Evolutionary conservation across 2,113 vertebrate genomes (phyloP).

Genomic region (Cepphus grylle): DNA sequence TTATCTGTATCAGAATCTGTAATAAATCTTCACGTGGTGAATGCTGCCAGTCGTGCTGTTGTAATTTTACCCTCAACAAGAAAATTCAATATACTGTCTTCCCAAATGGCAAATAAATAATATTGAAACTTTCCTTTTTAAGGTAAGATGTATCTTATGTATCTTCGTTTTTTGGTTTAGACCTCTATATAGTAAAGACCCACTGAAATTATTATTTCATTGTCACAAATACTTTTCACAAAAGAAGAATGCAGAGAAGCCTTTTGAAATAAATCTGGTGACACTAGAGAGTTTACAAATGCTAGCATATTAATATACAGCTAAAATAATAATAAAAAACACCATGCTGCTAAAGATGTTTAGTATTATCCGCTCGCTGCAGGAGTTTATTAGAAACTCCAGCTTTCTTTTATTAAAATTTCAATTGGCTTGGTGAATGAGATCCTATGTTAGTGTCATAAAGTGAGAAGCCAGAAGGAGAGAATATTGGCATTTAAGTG

Average conservation of each 20-base stretch:
- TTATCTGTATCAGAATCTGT: neutral
- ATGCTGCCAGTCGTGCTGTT: constrained; percentile 6
- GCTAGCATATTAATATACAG: constrained; percentile 87
- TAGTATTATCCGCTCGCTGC: constrained; percentile 83
- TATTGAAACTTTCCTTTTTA: constrained; percentile 27
- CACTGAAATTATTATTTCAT: constrained; percentile 57
- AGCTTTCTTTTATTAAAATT: constrained; percentile 90
- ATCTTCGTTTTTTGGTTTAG: constrained; percentile 15
- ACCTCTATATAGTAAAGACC: constrained; percentile 40
- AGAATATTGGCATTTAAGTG: constrained; percentile 84
- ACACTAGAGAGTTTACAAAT: constrained; percentile 86
- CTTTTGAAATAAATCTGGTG: constrained; percentile 79
- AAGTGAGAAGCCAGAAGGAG: constrained; percentile 84
- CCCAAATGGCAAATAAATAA: constrained; percentile 35
- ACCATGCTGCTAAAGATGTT: constrained; percentile 86
- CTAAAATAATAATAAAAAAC: constrained; percentile 88
- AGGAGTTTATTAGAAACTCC: constrained; percentile 88
- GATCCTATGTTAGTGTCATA: constrained; percentile 84
- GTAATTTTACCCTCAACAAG: constrained; percentile 2
- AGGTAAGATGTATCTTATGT: constrained; percentile 13
- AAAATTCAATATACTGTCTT: constrained; percentile 33
- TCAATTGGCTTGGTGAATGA: constrained; percentile 87
- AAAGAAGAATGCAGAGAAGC: constrained; percentile 64
- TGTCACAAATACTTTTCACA: constrained; percentile 72
- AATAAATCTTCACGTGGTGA: neutral